Base-by-base conservation (phyloP, 1,140 invertebrate genomes). In the Scylla paramamosain region DNA sequence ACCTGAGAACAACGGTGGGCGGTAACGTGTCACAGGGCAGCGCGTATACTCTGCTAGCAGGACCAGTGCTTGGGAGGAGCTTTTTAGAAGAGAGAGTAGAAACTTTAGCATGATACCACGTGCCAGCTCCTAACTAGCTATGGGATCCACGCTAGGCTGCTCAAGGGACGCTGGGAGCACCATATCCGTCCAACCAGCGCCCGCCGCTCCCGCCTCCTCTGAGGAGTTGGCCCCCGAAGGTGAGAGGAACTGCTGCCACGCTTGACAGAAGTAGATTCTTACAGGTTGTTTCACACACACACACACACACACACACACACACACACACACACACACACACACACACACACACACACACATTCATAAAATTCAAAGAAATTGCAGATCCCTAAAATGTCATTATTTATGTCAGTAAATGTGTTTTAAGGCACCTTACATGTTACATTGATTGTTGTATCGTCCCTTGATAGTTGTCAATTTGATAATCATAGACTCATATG, bases 261-360 rank as follows among this genome's bases (percentile, higher is more conserved):
- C 6, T 6, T 39, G 39, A 6, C 6, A 39, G 39, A 39, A 39
- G 39, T 39, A 39, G 39, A 39, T 39, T 39, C 39, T 39, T 39
- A 39, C n/a, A n/a, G n/a, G 48, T 59, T 59, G 52, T 59, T 20
- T 39, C 77, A 82, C 77, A 82, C 77, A 82, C 77, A 82, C 77
- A 82, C 77, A 82, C 28, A 82, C 77, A 82, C 77, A 82, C 77
- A 82, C 77, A 82, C 77, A 82, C 77, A 82, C 77, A 82, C 77
- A 82, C 59, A 77, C 59, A 77, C 59, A 77, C 59, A 77, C 59
- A 77, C 59, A 77, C 59, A 77, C 59, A 77, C 59, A 77, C 59
- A 77, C 59, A 77, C 59, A 77, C 59, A 77, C 59, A 77, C 59
- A 77, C 59, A 77, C 59, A 77, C 59, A 77, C 59, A 25, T 25